Percentiles rank a stretch among this genome's conserved stretches.
These are phyloP conservation scores for Panzeria rudis DNA, from an alignment of 2,888 invertebrate species.

Conservation along the genomic window DNA sequence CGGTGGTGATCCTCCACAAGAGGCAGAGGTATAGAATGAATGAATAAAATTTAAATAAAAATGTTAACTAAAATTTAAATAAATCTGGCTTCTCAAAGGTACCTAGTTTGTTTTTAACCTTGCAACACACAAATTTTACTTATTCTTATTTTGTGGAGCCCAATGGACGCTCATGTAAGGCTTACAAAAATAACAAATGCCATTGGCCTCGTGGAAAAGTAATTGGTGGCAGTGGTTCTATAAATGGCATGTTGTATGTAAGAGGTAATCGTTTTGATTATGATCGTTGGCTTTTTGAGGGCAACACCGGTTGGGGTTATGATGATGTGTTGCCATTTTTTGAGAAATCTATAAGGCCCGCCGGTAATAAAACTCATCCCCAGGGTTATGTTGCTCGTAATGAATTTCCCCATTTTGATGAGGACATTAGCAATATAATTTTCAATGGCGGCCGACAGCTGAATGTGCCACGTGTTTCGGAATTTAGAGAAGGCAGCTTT, in stretches of 20 bases:
- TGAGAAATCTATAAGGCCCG: conserved; percentile 84
- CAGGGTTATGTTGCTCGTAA: conserved; percentile 84
- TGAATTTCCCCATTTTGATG: conserved; percentile 72
- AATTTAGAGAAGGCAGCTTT: conserved; percentile 84
- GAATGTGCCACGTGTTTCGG: conserved; percentile 87
- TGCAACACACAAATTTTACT: conserved; percentile 73
- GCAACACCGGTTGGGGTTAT: conserved; percentile 85
- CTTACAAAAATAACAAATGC: conserved; percentile 66
- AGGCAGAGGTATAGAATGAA: conserved; percentile 73
- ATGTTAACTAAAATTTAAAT: neutral
- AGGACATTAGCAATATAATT: conserved; percentile 85
- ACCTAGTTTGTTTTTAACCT: conserved; percentile 70
- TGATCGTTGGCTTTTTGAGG: conserved; percentile 84
- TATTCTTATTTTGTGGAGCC: conserved; percentile 75
- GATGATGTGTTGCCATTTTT: conserved; percentile 84
- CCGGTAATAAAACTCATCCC: conserved; percentile 81
- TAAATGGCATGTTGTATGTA: conserved; percentile 86
- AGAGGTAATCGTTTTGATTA: conserved; percentile 85
- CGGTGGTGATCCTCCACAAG: conserved; percentile 76
- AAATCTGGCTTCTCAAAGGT: conserved; percentile 80
- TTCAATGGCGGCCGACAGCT: conserved; percentile 87
- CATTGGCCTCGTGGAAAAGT: conserved; percentile 87
- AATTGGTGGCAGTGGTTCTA: conserved; percentile 86
- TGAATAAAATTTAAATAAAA: neutral
- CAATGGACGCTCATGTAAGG: conserved; percentile 72